Percentiles rank a stretch among this genome's conserved stretches.
Evolutionary conservation across 2,113 vertebrate genomes (phyloP).

Genomic region (Trachemys scripta): DNA sequence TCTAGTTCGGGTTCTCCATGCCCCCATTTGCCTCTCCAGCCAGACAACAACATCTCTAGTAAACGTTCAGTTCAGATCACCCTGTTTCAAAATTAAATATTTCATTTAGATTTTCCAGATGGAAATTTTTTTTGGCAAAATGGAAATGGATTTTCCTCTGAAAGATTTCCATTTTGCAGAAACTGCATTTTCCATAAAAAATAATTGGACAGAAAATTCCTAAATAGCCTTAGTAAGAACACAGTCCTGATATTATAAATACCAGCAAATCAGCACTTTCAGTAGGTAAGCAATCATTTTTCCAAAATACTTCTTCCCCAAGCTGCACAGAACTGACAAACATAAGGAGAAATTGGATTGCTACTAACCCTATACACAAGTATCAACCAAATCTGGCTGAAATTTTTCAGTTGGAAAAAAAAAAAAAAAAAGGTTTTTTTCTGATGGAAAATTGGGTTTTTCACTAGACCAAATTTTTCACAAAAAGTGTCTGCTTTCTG

Average conservation of each 20-base stretch:
- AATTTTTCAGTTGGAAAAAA: background rate
- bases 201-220: background rate
- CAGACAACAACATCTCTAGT: rapidly evolving
- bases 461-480: background rate
- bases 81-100: background rate
- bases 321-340: background rate
- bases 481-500: background rate
- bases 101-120: background rate
- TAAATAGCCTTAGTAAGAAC: background rate
- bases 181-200: background rate
- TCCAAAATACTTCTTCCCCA: background rate
- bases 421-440: background rate
- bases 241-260: background rate
- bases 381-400: background rate
- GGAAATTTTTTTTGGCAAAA: background rate
- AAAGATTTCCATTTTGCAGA: background rate
- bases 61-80: background rate
- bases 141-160: background rate
- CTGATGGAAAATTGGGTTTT: background rate
- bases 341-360: background rate
- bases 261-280: background rate
- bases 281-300: background rate
- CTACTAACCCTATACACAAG: background rate
- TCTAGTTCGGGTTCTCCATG: background rate
- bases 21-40: background rate